phyloP scores from a whole-genome alignment of 2,888 invertebrate genomes.

The Venusia cambrica region DNA sequence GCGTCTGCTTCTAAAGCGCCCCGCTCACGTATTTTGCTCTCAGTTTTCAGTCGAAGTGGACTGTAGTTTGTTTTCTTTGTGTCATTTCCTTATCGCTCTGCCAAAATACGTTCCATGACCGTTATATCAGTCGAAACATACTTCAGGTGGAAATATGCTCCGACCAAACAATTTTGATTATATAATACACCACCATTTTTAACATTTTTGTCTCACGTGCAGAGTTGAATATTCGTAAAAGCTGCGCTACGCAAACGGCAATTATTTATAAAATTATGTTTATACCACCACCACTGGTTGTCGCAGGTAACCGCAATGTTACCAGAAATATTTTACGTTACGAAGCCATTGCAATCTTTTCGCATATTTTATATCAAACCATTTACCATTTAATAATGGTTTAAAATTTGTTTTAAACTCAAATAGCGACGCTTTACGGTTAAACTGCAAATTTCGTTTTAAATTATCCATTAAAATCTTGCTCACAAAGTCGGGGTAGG shows the following conservation, averaged over 20 bases:
- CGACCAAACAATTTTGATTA: conserved; percentile 51
- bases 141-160: conserved; percentile 70
- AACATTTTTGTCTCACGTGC: conserved; percentile 12
- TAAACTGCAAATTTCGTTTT: conserved; percentile 24
- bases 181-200: conserved; percentile 22
- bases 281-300: conserved; percentile 55
- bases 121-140: conserved; percentile 74
- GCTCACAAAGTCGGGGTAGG: conserved; percentile 11
- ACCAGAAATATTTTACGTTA: conserved; percentile 63
- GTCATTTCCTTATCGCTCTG: conserved; percentile 80
- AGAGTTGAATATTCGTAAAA: conserved; percentile 18
- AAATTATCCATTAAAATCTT: conserved; percentile 29
- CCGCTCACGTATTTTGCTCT: conserved; percentile 42
- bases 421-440: conserved; percentile 27
- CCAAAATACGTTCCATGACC: conserved; percentile 80
- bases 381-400: conserved; percentile 46
- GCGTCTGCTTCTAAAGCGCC: conserved; percentile 32
- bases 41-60: conserved; percentile 69
- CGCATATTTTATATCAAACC: conserved; percentile 48
- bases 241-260: conserved; percentile 16
- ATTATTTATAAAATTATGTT: conserved; percentile 52
- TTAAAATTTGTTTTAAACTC: conserved; percentile 47
- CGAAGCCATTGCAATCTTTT: conserved; percentile 51
- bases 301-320: conserved; percentile 63
- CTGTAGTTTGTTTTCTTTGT: conserved; percentile 79